Conservation (phyloP, 2,888 invertebrate species). For the Julus scanicus region DNA sequence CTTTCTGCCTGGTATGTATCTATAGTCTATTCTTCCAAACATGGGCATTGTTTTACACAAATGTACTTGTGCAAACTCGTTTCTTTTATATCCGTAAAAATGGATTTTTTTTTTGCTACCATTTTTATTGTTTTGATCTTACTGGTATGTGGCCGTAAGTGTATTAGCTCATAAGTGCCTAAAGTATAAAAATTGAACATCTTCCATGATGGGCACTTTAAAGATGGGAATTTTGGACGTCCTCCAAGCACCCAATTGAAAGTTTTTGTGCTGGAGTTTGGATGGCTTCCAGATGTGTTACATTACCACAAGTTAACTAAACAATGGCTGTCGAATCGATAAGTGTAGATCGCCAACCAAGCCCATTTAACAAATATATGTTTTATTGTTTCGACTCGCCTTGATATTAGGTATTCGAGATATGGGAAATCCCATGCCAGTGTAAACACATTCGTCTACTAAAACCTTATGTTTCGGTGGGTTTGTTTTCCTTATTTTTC, state of each 20-base stretch:
- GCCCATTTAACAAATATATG: slow-evolving; percentile 28
- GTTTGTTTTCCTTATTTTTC: not conserved
- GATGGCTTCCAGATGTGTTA: slow-evolving; percentile 36
- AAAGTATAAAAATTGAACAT: slow-evolving; percentile 28
- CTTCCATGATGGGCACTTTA: slow-evolving; percentile 34
- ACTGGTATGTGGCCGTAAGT: slow-evolving; percentile 22
- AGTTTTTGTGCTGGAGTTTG: not conserved
- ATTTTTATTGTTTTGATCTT: slow-evolving; percentile 43
- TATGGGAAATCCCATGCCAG: too few species aligned
- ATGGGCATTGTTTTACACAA: slow-evolving; percentile 19
- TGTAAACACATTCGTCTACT: not conserved
- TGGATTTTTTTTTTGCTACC: not conserved
- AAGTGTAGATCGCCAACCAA: slow-evolving; percentile 25
- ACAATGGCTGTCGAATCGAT: slow-evolving; percentile 42
- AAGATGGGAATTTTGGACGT: slow-evolving; percentile 43
- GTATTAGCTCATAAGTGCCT: slow-evolving; percentile 43
- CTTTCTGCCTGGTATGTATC: not conserved
- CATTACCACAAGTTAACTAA: slow-evolving; percentile 45
- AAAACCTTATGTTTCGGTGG: not conserved
- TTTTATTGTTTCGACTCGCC: not conserved
- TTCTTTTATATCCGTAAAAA: slow-evolving; percentile 13
- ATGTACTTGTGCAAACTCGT: not conserved
- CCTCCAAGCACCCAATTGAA: slow-evolving; percentile 34
- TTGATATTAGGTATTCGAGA: not conserved
- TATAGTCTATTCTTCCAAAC: not conserved